These are phyloP conservation scores for Callopanchax toddi DNA, from an alignment of 2,113 vertebrate genomes.

Conservation along the genomic window DNA sequence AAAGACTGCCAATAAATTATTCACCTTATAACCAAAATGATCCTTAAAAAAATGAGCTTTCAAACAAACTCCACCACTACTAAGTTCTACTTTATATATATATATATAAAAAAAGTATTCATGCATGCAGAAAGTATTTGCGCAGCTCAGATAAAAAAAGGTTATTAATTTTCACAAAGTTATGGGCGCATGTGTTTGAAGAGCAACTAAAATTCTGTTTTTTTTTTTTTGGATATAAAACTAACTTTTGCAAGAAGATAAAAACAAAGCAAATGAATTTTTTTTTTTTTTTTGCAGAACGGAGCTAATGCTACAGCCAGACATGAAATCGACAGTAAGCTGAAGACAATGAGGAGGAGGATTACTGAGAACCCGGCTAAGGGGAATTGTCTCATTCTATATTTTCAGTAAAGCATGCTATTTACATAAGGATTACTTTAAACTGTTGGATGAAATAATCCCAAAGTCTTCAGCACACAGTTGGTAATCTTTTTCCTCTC, in stretches of 20 bases:
- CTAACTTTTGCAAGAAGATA: constrained; percentile 54
- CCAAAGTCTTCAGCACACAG: constrained; percentile 69
- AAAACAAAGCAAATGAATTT: constrained; percentile 53
- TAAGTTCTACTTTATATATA: constrained; percentile 5
- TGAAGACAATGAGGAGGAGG: constrained; percentile 76
- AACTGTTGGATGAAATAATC: constrained; percentile 74
- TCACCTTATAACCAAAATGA: constrained; percentile 45
- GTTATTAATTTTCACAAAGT: constrained; percentile 43
- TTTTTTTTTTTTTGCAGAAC: constrained; percentile 48
- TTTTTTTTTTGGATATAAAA: constrained; percentile 39
- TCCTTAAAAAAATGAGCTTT: constrained; percentile 34
- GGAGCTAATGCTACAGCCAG: constrained; percentile 67
- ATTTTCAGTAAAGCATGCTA: constrained; percentile 74
- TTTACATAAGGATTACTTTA: constrained; percentile 79
- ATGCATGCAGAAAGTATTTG: constrained; percentile 4
- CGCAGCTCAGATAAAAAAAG: constrained; percentile 12
- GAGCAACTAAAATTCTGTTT: constrained; percentile 38
- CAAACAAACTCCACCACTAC: constrained; percentile 16
- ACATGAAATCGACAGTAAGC: constrained; percentile 76
- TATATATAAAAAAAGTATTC: no score
- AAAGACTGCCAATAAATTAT: constrained; percentile 56
- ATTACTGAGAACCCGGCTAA: constrained; percentile 62
- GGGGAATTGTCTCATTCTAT: constrained; percentile 68
- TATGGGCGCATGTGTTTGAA: constrained; percentile 22
- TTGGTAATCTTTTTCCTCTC: constrained; percentile 61